A percentile compares a stretch with the other conserved stretches of the same genome.
phyloP scores from a whole-genome alignment of 1,140 invertebrate genomes.

The Leptoteleia sp. region DNA sequence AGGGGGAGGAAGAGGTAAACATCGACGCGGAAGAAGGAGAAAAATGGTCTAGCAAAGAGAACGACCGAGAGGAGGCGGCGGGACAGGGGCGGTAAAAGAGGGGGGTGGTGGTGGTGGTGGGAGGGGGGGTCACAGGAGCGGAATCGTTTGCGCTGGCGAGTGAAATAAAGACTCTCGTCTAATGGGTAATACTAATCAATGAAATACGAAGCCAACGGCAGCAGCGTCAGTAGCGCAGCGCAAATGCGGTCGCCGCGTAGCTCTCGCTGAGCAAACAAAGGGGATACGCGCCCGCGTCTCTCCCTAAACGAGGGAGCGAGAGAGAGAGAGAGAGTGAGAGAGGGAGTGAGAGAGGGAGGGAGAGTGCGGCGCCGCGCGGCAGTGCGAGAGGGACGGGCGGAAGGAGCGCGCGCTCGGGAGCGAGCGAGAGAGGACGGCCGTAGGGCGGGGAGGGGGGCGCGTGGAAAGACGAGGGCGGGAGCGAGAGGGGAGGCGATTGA shows the following conservation, averaged over 20 bases:
- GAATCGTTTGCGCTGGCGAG: constrained; percentile 61
- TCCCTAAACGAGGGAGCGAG: constrained; percentile 63
- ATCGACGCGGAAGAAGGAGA: constrained; percentile 52
- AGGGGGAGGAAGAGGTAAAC: constrained; percentile 31
- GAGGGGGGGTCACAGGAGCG: constrained; percentile 42
- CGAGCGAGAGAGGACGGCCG: neutral
- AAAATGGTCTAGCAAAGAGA: constrained; percentile 43
- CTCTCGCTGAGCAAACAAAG: constrained; percentile 76
- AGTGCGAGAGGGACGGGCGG: constrained; percentile 25
- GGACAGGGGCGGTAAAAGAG: constrained; percentile 1
- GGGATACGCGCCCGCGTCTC: constrained; percentile 72
- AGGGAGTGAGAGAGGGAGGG: too few relatives aligned
- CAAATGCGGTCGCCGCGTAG: constrained; percentile 67
- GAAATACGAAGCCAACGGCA: constrained; percentile 76
- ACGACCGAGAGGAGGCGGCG: neutral
- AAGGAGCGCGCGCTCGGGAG: constrained; percentile 52
- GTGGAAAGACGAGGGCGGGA: constrained; percentile 37
- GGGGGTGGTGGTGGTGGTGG: neutral
- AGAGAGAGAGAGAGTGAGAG: constrained; percentile 2
- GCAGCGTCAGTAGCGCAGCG: constrained; percentile 60
- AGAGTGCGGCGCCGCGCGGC: constrained; percentile 27
- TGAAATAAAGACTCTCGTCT: constrained; percentile 78
- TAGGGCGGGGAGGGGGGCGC: too few relatives aligned
- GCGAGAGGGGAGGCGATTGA: constrained; percentile 33
- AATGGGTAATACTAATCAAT: constrained; percentile 81